phyloP scores from a whole-genome alignment of 2,113 vertebrate species.

The Poecilia latipinna region DNA sequence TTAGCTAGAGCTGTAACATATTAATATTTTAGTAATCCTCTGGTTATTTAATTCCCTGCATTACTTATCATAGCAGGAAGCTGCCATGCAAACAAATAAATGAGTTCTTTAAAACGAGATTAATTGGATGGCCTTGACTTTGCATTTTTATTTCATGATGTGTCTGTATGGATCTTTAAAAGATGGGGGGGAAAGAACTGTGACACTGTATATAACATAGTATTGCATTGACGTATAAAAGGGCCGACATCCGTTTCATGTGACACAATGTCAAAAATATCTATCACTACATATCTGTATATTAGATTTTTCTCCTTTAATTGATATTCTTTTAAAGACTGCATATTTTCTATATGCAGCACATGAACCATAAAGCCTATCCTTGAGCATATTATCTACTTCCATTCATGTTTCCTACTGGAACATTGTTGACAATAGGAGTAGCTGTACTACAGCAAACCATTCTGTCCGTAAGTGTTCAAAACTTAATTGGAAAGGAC shows the following conservation, averaged over 20 bases:
- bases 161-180: slow-evolving; percentile 23
- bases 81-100: slow-evolving; percentile 41
- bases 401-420: neutral
- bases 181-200: slow-evolving; percentile 25
- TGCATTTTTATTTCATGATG: slow-evolving; percentile 12
- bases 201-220: neutral
- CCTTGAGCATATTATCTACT: neutral
- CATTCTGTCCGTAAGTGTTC: neutral
- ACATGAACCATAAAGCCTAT: neutral
- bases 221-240: neutral
- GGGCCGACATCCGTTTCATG: neutral
- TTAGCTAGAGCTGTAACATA: slow-evolving; percentile 41
- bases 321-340: neutral
- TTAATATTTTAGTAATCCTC: slow-evolving; percentile 61
- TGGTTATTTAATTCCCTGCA: slow-evolving; percentile 33
- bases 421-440: neutral
- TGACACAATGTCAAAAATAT: slow-evolving; percentile 22
- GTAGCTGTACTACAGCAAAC: neutral
- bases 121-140: slow-evolving; percentile 33
- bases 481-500: neutral
- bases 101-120: slow-evolving; percentile 31
- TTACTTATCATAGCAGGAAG: slow-evolving; percentile 2
- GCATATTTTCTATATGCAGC: neutral
- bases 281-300: slow-evolving; percentile 23
- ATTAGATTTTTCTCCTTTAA: slow-evolving; percentile 1